These are phyloP conservation scores for Prionailurus bengalensis DNA, from an alignment of 2,113 vertebrate species.

Conservation along the genomic window DNA sequence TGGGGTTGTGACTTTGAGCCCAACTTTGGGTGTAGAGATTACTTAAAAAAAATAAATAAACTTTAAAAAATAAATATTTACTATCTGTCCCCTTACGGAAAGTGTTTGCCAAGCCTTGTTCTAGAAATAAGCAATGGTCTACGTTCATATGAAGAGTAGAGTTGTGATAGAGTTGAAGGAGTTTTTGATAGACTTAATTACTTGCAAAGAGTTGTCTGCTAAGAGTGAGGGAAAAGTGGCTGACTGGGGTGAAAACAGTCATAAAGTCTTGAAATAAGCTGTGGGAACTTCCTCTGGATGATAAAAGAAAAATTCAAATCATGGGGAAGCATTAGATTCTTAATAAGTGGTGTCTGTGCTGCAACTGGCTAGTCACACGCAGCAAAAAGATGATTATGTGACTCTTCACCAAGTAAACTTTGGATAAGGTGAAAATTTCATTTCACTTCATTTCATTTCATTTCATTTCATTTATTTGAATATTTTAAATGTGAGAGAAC, in stretches of 20 bases:
- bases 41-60: neutral
- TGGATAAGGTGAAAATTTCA: neutral
- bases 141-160: neutral
- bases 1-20: neutral
- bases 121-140: neutral
- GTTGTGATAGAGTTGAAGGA: neutral
- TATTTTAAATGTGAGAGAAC: neutral
- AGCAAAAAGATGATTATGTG: neutral
- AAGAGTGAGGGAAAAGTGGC: neutral
- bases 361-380: neutral
- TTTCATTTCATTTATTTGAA: neutral
- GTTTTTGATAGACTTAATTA: neutral
- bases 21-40: neutral
- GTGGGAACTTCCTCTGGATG: neutral
- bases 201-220: neutral
- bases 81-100: neutral
- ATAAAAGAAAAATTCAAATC: neutral
- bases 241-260: neutral
- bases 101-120: neutral
- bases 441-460: neutral
- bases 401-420: neutral
- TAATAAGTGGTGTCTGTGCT: neutral
- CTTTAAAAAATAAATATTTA: neutral
- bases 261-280: neutral
- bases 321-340: neutral